phyloP scores from a whole-genome alignment of 2,888 invertebrate species.

The Pycnomerus fuliginosus region DNA sequence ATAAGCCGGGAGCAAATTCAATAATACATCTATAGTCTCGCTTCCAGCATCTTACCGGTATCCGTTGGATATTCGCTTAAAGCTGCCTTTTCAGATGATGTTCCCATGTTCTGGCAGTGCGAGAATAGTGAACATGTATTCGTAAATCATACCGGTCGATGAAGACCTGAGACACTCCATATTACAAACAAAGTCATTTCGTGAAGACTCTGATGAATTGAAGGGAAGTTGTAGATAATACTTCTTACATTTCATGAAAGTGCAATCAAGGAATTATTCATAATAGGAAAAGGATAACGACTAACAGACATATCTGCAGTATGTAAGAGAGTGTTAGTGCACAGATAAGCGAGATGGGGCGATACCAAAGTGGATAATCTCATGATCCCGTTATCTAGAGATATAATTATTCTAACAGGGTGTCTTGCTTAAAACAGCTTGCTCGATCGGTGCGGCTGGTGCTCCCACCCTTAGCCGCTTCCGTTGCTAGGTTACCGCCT shows the following conservation, averaged over 20 bases:
- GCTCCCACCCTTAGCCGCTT: conserved; percentile 16
- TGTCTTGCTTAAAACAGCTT: conserved; percentile 56
- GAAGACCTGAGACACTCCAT: conserved; percentile 17
- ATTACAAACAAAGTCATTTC: conserved; percentile 19
- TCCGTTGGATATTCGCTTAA: conserved; percentile 30
- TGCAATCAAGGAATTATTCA: conserved; percentile 44
- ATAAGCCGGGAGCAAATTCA: conserved; percentile 54
- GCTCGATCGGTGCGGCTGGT: conserved; percentile 45
- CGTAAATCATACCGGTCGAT: conserved; percentile 39
- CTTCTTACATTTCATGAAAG: conserved; percentile 23
- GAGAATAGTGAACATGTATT: conserved; percentile 48
- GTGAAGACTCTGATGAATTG: too few species aligned
- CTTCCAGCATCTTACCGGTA: conserved; percentile 35
- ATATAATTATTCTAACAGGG: conserved; percentile 56
- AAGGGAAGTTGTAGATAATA: conserved; percentile 5
- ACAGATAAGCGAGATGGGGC: conserved; percentile 49
- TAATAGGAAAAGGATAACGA: conserved; percentile 34
- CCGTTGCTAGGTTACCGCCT: conserved; percentile 53
- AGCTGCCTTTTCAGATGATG: conserved; percentile 35
- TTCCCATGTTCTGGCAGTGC: conserved; percentile 37
- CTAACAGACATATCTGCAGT: conserved; percentile 38
- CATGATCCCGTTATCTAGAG: conserved; percentile 55
- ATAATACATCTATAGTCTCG: conserved; percentile 52
- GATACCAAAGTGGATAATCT: conserved; percentile 54
- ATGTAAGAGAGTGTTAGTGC: conserved; percentile 47